phyloP scores from a whole-genome alignment of 2,888 invertebrate genomes.

The Petrolisthes manimaculis region DNA sequence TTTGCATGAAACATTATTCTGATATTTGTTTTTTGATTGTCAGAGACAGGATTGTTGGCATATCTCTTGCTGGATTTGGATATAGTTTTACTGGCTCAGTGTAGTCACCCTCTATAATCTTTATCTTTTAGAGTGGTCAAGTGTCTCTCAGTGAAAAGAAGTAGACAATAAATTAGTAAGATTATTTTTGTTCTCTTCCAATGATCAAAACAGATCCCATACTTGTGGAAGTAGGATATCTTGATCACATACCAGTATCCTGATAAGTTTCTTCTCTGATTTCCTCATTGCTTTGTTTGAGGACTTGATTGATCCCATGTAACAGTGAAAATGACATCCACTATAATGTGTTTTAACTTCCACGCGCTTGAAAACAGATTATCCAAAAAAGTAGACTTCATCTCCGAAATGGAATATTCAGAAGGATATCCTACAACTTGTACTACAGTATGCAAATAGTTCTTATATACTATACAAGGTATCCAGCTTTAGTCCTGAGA shows the following conservation, averaged over 20 bases:
- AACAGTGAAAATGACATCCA: neutral
- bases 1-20: neutral
- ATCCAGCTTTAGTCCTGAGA: no score
- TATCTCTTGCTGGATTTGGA: neutral
- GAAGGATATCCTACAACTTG: neutral
- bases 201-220: neutral
- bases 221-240: neutral
- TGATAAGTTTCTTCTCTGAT: neutral
- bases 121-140: neutral
- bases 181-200: neutral
- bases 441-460: no score
- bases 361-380: neutral
- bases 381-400: neutral
- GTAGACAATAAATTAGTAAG: no score
- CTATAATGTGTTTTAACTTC: neutral
- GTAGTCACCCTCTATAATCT: neutral
- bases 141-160: neutral
- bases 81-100: neutral
- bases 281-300: neutral
- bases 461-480: no score
- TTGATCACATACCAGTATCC: neutral
- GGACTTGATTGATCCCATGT: neutral
- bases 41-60: neutral
- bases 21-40: neutral
- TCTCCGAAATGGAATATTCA: neutral